Evolutionary conservation across 2,888 invertebrate species (phyloP).

Genomic region (Sinopyrophorus schimmeli): DNA sequence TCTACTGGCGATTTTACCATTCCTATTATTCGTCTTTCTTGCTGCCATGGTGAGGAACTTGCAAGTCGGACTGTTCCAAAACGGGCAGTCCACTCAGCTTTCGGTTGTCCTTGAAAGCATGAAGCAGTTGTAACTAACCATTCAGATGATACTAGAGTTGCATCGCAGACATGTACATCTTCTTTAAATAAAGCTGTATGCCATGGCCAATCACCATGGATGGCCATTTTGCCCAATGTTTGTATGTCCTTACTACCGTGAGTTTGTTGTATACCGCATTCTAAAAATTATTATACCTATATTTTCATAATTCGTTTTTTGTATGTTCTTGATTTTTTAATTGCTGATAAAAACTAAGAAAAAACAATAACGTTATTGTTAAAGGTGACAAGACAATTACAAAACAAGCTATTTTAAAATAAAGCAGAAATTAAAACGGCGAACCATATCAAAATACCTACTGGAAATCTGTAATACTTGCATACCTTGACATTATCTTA

Average conservation of each 20-base stretch:
- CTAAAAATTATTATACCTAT: slow-evolving; percentile 41
- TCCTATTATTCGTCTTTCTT: slow-evolving; percentile 79
- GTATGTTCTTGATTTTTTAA: too few species aligned
- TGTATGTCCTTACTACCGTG: slow-evolving; percentile 42
- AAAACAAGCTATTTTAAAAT: too few species aligned
- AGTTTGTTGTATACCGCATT: slow-evolving; percentile 52
- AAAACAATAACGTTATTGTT: too few species aligned
- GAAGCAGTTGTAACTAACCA: slow-evolving; percentile 88
- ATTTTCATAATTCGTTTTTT: too few species aligned
- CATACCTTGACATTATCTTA: too few species aligned
- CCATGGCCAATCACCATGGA: slow-evolving; percentile 93
- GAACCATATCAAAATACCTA: too few species aligned
- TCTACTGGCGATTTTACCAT: slow-evolving; percentile 89
- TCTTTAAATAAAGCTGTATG: slow-evolving; percentile 81
- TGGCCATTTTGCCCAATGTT: slow-evolving; percentile 69
- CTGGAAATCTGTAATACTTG: too few species aligned
- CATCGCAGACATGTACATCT: slow-evolving; percentile 87
- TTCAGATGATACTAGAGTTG: slow-evolving; percentile 75
- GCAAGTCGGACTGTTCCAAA: slow-evolving; percentile 76
- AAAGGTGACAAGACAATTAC: too few species aligned
- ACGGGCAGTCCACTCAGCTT: slow-evolving; percentile 84
- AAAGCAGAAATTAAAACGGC: too few species aligned
- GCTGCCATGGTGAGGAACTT: slow-evolving; percentile 85
- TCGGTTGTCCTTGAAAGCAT: slow-evolving; percentile 83
- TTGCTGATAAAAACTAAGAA: too few species aligned